Evolutionary conservation across 2,888 invertebrate species (phyloP), one percentile per base, ranked within the genome.

Genomic region (Litoditis marina): DNA sequence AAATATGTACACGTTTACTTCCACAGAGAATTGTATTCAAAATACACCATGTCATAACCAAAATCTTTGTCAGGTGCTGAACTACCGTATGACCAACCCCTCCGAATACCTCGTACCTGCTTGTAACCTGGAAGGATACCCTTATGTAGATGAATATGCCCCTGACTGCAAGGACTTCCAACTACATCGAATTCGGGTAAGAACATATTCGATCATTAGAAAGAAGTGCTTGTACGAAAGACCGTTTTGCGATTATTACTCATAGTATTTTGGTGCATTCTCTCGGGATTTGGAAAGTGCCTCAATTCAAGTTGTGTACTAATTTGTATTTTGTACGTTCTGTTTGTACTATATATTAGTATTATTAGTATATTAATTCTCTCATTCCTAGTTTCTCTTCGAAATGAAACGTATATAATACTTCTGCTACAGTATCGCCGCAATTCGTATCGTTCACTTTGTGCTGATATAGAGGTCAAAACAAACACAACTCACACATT

Each of bases 21-120:
- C n/a, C n/a, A n/a, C n/a, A n/a, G n/a, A n/a, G n/a, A n/a, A n/a
- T n/a, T n/a, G n/a, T n/a, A n/a, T n/a, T n/a, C n/a, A n/a, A n/a
- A n/a, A n/a, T n/a, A n/a, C n/a, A n/a, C 8, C 19, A n/a, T n/a
- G 7, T 31, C 5, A 25, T 42, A 1, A 36, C 32, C 25, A 30
- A 27, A 25, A 16, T 22, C 8, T 6, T 54, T 28, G 53, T 55
- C 49, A 69, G 68, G 92, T 94, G 88, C 84, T 96, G 51, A 90
- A 90, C 78, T 96, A 94, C 83, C 69, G 69, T 39, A 81, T 81
- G 81, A 80, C 79, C 2, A 67, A 70, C 8, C 81, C 77, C 34
- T 70, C 67, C 39, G 73, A 70, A 30, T 81, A 81, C 60, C 54
- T 81, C 54, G 80, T 81, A 2, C 66, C 67, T 7, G 66, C 76